These are phyloP conservation scores for Helleia helle DNA, from an alignment of 2,888 invertebrate species.

Conservation along the genomic window DNA sequence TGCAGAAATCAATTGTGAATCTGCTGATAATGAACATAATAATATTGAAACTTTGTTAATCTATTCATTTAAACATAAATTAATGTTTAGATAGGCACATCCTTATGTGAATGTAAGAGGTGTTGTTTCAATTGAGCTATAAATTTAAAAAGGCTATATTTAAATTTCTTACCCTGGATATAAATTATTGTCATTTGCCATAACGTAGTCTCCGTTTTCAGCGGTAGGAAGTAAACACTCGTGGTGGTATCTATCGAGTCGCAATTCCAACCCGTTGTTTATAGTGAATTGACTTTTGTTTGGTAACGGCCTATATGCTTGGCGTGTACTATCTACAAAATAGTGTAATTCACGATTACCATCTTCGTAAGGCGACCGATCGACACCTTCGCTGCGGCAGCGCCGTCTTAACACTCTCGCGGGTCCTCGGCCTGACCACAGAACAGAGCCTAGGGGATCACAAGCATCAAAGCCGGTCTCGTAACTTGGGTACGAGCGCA, in stretches of 20 bases:
- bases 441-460: constrained; percentile 54
- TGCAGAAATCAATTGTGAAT: too few species aligned
- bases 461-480: constrained; percentile 63
- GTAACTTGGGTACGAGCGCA: constrained; percentile 59
- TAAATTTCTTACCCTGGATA: constrained; percentile 41
- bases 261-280: constrained; percentile 36
- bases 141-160: constrained; percentile 22
- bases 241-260: constrained; percentile 42
- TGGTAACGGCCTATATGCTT: constrained; percentile 35
- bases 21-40: too few species aligned
- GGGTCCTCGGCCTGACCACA: constrained; percentile 51
- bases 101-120: too few species aligned
- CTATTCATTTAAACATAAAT: too few species aligned
- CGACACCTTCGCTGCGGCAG: constrained; percentile 67
- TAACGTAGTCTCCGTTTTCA: constrained; percentile 61
- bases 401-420: constrained; percentile 61
- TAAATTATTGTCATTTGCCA: constrained; percentile 51
- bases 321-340: constrained; percentile 42
- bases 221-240: constrained; percentile 54
- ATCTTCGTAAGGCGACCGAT: constrained; percentile 66
- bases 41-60: too few species aligned
- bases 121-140: too few species aligned
- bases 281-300: constrained; percentile 58
- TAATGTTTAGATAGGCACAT: too few species aligned
- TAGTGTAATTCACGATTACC: constrained; percentile 43